Evolutionary conservation across 2,113 vertebrate genomes (phyloP).

Genomic region (Hylia prasina): DNA sequence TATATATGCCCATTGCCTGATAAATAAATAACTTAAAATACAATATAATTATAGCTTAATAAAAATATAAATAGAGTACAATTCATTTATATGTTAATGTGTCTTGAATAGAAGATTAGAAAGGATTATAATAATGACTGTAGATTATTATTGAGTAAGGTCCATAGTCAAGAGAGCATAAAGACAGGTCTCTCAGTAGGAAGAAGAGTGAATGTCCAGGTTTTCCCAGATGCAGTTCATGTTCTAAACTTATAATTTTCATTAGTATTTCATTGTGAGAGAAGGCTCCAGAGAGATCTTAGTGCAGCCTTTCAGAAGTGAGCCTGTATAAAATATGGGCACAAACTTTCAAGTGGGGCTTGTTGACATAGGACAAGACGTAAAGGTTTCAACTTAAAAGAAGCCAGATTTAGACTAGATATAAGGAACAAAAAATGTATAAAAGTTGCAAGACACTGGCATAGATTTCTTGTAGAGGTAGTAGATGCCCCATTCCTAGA

Average conservation of each 20-base stretch:
- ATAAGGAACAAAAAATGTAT: not conserved
- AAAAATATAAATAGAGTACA: not conserved
- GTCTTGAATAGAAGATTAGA: not conserved
- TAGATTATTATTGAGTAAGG: not conserved
- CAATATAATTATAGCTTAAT: not conserved
- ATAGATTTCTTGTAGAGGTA: not conserved
- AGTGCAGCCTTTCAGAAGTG: not conserved
- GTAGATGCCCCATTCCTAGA: too few relatives aligned
- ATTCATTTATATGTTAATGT: not conserved
- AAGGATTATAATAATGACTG: not conserved
- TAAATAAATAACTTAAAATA: not conserved
- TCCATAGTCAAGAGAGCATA: not conserved
- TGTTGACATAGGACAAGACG: not conserved
- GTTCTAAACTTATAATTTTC: not conserved
- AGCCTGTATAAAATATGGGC: not conserved
- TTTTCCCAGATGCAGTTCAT: not conserved
- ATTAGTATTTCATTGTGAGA: not conserved
- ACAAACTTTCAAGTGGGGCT: not conserved
- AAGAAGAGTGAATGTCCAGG: not conserved
- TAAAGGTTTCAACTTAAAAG: not conserved
- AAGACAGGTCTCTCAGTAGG: not conserved
- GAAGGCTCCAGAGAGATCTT: not conserved
- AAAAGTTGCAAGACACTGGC: not conserved
- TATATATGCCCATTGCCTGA: not conserved
- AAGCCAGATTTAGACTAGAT: not conserved